A percentile compares a stretch with the other conserved stretches of the same genome.
Conservation (phyloP, 92 coral and sea anemone genomes). For the Epizoanthus rinbou region DNA sequence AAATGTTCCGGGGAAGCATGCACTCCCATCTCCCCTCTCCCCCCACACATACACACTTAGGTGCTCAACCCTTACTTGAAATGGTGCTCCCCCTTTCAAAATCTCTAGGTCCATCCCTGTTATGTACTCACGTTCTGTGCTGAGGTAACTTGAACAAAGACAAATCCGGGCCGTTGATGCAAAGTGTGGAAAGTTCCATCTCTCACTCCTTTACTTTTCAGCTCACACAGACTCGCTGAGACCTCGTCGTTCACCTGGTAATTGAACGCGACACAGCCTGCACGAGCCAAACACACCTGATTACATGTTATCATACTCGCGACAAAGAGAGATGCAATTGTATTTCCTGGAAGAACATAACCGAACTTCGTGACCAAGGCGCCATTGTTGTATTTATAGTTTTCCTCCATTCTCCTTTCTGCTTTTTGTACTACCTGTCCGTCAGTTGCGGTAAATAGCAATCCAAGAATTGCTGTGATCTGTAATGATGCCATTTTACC, state of each 20-base stretch:
- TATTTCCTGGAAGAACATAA: constrained; percentile 1
- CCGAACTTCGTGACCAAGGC: constrained; percentile 1
- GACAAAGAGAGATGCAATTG: constrained; percentile 9
- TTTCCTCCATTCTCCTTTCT: neutral
- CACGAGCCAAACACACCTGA: constrained; percentile 43
- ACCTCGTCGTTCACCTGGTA: neutral
- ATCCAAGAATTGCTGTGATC: too few relatives aligned
- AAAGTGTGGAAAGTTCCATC: neutral
- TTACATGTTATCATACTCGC: constrained; percentile 40
- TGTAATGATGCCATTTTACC: too few relatives aligned
- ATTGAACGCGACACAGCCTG: constrained; percentile 58
- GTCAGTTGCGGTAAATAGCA: too few relatives aligned
- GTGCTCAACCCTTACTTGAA: neutral
- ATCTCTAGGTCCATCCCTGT: too few relatives aligned
- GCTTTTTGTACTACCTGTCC: too few relatives aligned
- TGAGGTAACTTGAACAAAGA: neutral
- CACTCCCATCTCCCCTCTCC: too few relatives aligned
- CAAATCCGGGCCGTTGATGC: neutral
- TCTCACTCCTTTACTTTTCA: constrained; percentile 14
- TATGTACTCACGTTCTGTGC: neutral
- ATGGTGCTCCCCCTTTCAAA: neutral
- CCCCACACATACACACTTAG: too few relatives aligned
- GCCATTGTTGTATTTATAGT: neutral
- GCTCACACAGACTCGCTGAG: constrained; percentile 31
- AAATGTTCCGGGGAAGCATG: too few relatives aligned